Conservation (phyloP, 2,797 vertebrate genomes). For the Cichlasoma orientale region DNA sequence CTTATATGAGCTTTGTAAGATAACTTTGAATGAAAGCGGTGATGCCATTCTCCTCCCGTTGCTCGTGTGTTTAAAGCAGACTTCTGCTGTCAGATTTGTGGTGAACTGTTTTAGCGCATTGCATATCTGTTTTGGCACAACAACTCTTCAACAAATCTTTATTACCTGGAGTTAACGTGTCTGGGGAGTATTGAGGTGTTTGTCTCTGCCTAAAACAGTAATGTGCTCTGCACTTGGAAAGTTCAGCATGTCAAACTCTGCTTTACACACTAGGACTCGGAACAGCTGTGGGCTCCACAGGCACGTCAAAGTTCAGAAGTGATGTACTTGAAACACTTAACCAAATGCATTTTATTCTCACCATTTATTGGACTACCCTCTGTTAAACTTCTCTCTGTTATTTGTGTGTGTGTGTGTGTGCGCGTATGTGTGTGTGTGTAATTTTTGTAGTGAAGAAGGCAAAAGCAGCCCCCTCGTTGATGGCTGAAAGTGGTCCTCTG, state of each 20-base stretch:
- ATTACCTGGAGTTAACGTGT: conserved; percentile 5
- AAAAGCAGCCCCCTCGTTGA: conserved; percentile 98
- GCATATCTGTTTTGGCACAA: not conserved
- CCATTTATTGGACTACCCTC: conserved; percentile 78
- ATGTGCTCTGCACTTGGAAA: conserved; percentile 16
- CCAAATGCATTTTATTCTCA: conserved; percentile 71
- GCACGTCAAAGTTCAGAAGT: conserved; percentile 44
- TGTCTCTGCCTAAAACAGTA: not conserved
- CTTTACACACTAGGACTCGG: conserved; percentile 39
- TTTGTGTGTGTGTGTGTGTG: conserved; percentile 88
- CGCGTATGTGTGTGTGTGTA: conserved; percentile 86
- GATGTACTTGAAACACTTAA: conserved; percentile 62
- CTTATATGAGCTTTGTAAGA: conserved; percentile 20
- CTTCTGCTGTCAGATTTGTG: conserved; percentile 14
- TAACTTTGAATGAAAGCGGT: conserved; percentile 29
- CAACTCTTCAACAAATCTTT: not conserved
- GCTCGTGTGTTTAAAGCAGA: conserved; percentile 36
- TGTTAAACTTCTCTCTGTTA: conserved; percentile 99
- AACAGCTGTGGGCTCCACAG: conserved; percentile 43
- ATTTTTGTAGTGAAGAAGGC: conserved; percentile 99
- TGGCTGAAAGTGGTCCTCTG: conserved; percentile 99
- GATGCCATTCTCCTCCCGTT: conserved; percentile 20
- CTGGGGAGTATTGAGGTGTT: not conserved
- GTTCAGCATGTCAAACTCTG: conserved; percentile 55
- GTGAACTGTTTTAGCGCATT: not conserved